Evolutionary conservation across 2,113 vertebrate genomes (phyloP).

Genomic region (Anguilla japonica): DNA sequence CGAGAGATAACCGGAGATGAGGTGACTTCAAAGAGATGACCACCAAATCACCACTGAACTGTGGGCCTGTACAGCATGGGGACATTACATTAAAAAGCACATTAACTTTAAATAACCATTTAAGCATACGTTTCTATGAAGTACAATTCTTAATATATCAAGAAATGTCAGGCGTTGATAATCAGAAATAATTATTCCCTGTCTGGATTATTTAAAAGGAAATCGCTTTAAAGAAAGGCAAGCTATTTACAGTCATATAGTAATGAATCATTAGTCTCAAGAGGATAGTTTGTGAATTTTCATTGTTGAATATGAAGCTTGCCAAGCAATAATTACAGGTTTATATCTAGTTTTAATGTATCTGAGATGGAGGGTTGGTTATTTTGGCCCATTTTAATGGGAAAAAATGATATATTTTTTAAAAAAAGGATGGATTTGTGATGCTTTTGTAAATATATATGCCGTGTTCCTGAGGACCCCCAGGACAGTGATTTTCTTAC

Average conservation of each 20-base stretch:
- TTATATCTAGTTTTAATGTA: background rate
- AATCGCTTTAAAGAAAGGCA: background rate
- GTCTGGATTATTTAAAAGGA: background rate
- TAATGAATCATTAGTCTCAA: background rate
- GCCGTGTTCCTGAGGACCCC: no score
- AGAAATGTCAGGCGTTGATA: background rate
- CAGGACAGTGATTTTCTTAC: no score
- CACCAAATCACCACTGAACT: background rate
- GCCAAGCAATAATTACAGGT: background rate
- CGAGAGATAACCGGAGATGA: background rate
- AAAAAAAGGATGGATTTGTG: background rate
- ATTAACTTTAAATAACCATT: background rate
- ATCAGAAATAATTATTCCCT: background rate
- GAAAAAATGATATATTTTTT: background rate
- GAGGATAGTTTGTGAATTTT: background rate
- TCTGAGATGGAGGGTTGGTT: background rate
- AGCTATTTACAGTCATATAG: background rate
- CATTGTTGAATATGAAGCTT: background rate
- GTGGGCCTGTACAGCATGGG: background rate
- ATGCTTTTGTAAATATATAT: background rate
- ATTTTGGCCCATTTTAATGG: background rate
- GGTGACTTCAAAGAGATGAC: background rate
- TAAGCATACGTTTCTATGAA: background rate
- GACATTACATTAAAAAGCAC: background rate
- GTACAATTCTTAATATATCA: background rate